Conservation (phyloP, 2,797 vertebrate species). For the Tachyglossus aculeatus region DNA sequence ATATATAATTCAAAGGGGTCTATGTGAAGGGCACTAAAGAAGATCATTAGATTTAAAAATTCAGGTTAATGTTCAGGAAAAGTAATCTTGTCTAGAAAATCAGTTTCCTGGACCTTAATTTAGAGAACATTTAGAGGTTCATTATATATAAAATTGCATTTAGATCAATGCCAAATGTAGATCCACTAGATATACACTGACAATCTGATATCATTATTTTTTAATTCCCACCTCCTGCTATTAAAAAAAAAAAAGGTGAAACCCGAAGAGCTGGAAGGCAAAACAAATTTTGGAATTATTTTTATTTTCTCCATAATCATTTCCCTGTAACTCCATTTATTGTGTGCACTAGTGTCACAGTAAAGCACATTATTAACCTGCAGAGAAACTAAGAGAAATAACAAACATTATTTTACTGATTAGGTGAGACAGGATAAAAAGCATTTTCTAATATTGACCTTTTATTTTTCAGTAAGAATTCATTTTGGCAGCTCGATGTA, state of each 20-base stretch:
- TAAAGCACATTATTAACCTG: not conserved
- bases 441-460: not conserved
- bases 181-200: slow-evolving; percentile 10
- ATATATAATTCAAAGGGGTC: not conserved
- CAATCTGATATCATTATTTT: slow-evolving; percentile 28
- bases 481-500: not conserved
- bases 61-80: not conserved
- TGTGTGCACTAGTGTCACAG: not conserved
- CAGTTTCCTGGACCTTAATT: slow-evolving; percentile 6
- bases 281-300: not conserved
- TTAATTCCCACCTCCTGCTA: slow-evolving; percentile 24
- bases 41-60: not conserved
- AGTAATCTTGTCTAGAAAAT: slow-evolving; percentile 6
- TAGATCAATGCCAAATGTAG: slow-evolving; percentile 20
- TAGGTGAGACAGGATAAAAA: not conserved
- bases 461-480: not conserved
- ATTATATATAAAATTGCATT: slow-evolving; percentile 46
- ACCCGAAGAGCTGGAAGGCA: not conserved
- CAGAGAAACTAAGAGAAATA: not conserved
- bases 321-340: not conserved
- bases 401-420: not conserved
- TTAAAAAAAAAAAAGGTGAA: slow-evolving; percentile 21
- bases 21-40: not conserved
- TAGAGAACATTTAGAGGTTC: slow-evolving; percentile 9
- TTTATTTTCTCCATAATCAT: slow-evolving; percentile 15